Base-by-base conservation (phyloP, 2,113 vertebrate genomes). In the Melozone crissalis region DNA sequence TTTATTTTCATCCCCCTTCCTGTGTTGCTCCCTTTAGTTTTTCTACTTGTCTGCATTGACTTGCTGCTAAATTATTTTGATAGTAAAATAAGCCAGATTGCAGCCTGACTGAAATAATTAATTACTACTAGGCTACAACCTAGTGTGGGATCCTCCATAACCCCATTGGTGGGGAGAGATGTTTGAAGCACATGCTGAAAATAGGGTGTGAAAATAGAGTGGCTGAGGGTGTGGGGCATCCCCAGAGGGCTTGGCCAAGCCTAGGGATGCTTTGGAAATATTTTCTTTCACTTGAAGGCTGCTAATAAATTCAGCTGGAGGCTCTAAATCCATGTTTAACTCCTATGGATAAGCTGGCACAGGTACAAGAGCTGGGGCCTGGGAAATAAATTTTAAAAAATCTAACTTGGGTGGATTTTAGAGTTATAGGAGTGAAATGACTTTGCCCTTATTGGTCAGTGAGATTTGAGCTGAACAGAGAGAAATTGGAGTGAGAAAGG, bases 361-460 rank as follows among this genome's bases (percentile, higher is more conserved):
- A 37, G 78, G 5, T 54, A 68, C 4, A 72, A 27, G 49, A 66
- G 35, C 54, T 52, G 39, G n/a, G 18, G 3, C 33, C 49, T 49
- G 47, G 55, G 55, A 51, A 52, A 39, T 30, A 12, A 0, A 4
- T 30, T 74, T 22, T 8, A 2, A 21, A 47, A 85, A 67, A 21
- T 57, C 46, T 5, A 8, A 20, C 27, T 28, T 44, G 8, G 43
- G 7, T 52, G 20, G 21, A 28, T 52, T 65, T 69, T 41, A 35
- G 67, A 55, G 35, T 12, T 27, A 43, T 43, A 46, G 57, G 65
- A 35, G 28, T 4, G 37, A 69, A 81, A 49, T 7, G 28, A 35
- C 27, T 65, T 89, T 13, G 7, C 24, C 28, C 7, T 2, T 31
- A 6, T n/a, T 0, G 0, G 22, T 44, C 2, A 4, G 12, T 24